Evolutionary conservation across 2,888 invertebrate species (phyloP), one percentile per base, ranked within the genome.

Genomic region (Eurois occulta): DNA sequence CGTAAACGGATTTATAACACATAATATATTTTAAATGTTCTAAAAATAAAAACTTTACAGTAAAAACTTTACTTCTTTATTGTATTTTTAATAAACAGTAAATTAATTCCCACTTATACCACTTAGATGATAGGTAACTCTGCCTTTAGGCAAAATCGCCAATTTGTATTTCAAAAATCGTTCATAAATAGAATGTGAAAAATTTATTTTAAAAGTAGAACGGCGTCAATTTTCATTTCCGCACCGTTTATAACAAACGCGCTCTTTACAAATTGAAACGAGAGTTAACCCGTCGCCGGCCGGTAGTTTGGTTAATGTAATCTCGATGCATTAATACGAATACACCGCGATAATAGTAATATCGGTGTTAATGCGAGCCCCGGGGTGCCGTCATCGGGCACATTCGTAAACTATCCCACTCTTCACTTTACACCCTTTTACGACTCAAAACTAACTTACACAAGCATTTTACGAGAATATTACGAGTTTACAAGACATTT

Each of bases 381-480:
- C 88, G 76, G 90, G 91, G 91, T 70, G 91, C 90, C 88, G 87
- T 92, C 92, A 88, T 62, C 89, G 81, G 69, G 62, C 35, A 65
- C 67, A 81, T 88, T 72, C 78, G 86, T 83, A 83, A 80, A 81
- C 75, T 79, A 84, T 80, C 72, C 80, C 32, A 75, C 73, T 78
- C 75, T 80, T 77, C 78, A 89, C 72, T 81, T 80, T 67, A 85
- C 71, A 67, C 76, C 35, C 65, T 77, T 78, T 86, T 83, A 78
- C 80, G 78, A 74, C 38, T 46, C 66, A 72, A 80, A 83, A 83
- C 69, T 72, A 72, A 77, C 79, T 80, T 80, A 84, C 68, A 89
- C 41, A 65, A 62, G 66, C 81, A 77, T 84, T 88, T 88, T 85
- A 88, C 71, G 80, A 80, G 52, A 77, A 75, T 65, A 75, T 84